Evolutionary conservation across 2,797 vertebrate genomes (phyloP), one percentile per base, ranked within the genome.

Genomic region (Propithecus deckenii): DNA sequence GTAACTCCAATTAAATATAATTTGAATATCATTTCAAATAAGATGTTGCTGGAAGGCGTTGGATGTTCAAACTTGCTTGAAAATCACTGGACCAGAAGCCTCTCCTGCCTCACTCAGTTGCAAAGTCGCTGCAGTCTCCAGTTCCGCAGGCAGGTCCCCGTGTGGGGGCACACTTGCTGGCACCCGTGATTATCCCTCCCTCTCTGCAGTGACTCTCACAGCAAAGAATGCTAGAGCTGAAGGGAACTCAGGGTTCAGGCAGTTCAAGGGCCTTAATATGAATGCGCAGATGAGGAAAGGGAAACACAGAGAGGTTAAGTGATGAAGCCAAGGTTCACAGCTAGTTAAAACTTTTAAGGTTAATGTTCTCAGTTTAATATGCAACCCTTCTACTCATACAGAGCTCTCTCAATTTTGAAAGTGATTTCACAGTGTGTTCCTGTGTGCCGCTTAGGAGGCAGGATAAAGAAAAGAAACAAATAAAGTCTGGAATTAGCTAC

Each of bases 91-190:
- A 15, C 48, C 23, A 10, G 25, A 22, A 28, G 48, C 32, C 14
- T 50, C 15, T 22, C 71, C 2, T 30, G 38, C 28, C 35, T 48
- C 25, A 1, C 20, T 25, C 8, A 2, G 17, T 8, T 10, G 57
- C 17, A 22, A 55, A 28, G 12, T 12, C 55, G 35, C n/a, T 17
- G 6, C 50, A 0, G 1, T 38, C 63, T 75, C 59, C 11, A 30
- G 0, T 2, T 50, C n/a, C 11, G 9, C 10, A 2, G 3, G 23
- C 2, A 0, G 20, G 4, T 75, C 52, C n/a, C 35, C 14, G 1
- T 22, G 55, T 48, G 30, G 74, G 63, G 6, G 12, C 41, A 6
- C 2, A 20, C 61, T 38, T 35, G 18, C 2, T 3, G 25, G 25
- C 22, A 14, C 1, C 13, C 7, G 28, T 0, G 5, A 22, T 32